phyloP scores from a whole-genome alignment of 2,797 vertebrate species.

The Crocodylus rhombifer region DNA sequence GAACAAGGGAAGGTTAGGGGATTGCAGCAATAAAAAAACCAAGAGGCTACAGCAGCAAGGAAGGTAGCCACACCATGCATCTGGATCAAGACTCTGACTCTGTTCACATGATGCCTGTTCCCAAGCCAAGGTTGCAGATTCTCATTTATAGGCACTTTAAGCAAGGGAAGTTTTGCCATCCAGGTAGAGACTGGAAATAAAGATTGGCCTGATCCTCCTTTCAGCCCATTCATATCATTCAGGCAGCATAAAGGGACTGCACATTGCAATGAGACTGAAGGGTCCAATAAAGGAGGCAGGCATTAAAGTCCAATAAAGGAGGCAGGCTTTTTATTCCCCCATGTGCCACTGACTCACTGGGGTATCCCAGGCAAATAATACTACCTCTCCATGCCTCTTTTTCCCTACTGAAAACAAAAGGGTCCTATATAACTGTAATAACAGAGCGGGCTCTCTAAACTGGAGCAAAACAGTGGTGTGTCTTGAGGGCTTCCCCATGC shows the following conservation, averaged over 20 bases:
- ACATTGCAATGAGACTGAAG: not conserved
- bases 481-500: not conserved
- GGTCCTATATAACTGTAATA: not conserved
- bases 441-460: constrained; percentile 8
- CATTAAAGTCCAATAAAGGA: not conserved
- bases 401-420: not conserved
- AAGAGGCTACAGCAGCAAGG: not conserved
- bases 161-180: not conserved
- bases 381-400: not conserved
- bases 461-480: not conserved
- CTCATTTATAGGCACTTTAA: not conserved
- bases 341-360: not conserved
- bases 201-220: not conserved
- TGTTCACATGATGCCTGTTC: not conserved
- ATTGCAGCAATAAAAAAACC: not conserved
- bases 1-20: not conserved
- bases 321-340: not conserved
- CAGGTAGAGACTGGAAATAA: not conserved
- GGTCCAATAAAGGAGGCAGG: not conserved
- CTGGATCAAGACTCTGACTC: not conserved
- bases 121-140: not conserved
- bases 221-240: not conserved
- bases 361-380: constrained; percentile 17
- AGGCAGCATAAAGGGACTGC: not conserved
- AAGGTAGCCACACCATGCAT: not conserved